Evolutionary conservation across 2,888 invertebrate species (phyloP).

Genomic region (Pasiphila rectangulata): DNA sequence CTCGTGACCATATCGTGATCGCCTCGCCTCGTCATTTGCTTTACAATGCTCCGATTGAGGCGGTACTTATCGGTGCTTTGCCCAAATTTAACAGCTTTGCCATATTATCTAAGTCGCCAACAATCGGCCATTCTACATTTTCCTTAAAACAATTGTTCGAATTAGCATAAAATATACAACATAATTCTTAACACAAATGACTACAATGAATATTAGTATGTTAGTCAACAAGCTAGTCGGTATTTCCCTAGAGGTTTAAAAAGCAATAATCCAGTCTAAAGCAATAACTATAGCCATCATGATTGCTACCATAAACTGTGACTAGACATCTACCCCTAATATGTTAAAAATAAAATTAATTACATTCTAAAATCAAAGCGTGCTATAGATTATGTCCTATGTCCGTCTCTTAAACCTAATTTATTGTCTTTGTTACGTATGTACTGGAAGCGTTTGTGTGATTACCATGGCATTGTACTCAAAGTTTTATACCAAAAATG

Average conservation of each 20-base stretch:
- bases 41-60: too few relatives aligned
- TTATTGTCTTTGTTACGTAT: too few relatives aligned
- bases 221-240: slow-evolving; percentile 10
- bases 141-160: too few relatives aligned
- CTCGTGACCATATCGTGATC: too few relatives aligned
- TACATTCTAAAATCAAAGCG: too few relatives aligned
- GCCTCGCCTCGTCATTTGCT: too few relatives aligned
- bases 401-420: too few relatives aligned
- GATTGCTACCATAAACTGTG: slow-evolving; percentile 37
- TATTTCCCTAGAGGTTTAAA: background rate
- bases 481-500: too few relatives aligned
- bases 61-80: background rate
- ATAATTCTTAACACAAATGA: slow-evolving; percentile 5
- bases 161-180: background rate
- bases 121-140: background rate
- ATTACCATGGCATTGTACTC: too few relatives aligned
- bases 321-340: slow-evolving; percentile 37
- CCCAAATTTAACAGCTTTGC: background rate
- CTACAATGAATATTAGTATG: slow-evolving; percentile 22
- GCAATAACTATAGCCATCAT: slow-evolving; percentile 16
- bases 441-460: too few relatives aligned
- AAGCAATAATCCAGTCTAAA: slow-evolving; percentile 28
- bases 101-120: background rate
- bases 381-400: too few relatives aligned
- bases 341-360: background rate